These are phyloP conservation scores for Gnathonemus longibarbis DNA, from an alignment of 2,113 vertebrate genomes.

Conservation along the genomic window DNA sequence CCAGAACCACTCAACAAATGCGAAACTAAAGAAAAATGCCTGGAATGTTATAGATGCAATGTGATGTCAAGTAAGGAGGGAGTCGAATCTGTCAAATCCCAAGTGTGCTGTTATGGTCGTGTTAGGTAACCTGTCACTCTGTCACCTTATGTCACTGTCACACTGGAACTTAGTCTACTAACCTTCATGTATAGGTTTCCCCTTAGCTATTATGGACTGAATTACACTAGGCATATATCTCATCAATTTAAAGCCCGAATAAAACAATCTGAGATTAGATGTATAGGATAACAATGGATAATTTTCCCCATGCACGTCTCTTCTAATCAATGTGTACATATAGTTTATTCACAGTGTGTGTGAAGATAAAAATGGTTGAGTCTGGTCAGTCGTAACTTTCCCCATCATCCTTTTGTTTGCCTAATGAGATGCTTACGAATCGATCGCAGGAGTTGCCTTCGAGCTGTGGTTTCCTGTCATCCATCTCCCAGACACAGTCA, in stretches of 20 bases:
- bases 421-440: background rate
- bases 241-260: background rate
- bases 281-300: background rate
- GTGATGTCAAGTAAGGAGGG: background rate
- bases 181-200: background rate
- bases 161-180: background rate
- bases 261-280: background rate
- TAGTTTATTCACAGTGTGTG: background rate
- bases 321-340: background rate
- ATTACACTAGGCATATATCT: background rate
- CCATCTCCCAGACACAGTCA: conserved; percentile 2
- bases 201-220: background rate
- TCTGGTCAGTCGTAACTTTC: background rate
- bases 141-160: background rate
- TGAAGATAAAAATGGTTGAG: background rate
- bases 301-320: background rate
- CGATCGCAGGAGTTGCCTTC: background rate
- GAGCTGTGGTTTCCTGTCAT: background rate
- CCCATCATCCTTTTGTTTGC: background rate
- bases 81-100: background rate
- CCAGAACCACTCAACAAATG: background rate
- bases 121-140: background rate
- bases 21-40: background rate
- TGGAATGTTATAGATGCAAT: background rate
- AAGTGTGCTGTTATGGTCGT: background rate